Base-by-base conservation (phyloP, 2,888 invertebrate species). In the Cataglyphis livida region DNA sequence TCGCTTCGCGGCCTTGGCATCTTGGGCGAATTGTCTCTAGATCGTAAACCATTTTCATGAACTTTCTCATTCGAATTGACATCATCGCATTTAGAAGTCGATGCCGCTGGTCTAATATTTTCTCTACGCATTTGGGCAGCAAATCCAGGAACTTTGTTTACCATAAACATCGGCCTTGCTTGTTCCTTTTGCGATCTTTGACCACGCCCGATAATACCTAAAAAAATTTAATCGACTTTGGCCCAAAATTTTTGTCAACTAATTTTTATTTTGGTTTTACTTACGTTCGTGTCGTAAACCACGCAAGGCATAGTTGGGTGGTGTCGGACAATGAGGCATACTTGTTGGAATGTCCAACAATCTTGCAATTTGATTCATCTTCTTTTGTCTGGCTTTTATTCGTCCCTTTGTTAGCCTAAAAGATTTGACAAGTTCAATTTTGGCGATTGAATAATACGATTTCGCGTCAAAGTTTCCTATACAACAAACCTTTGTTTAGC, bases 341-440 rank as follows among this genome's bases (percentile, higher is more conserved):
- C 90, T 94, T 2, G 93, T 94, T 0, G 97, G 97, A 88, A 98
- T 97, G 93, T 99, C 99, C 28, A 99, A 95, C 12, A 99, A 95
- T 51, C 97, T 97, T 0, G 98, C 99, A 81, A 99, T 99, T 95
- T 98, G 98, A 92, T 98, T 98, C 97, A 99, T 98, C 95, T 99
- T 99, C 95, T 98, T 98, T 93, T 99, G 99, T 0, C 99, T 96
- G 0, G 99, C 98, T 95, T 98, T 99, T 92, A 98, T 97, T 51
- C 98, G 96, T 41, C 99, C 99, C 96, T 98, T 94, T 18, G 94
- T 94, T 84, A 94, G 90, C 85, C 94, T 94, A 65, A 25, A 76
- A 76, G 41, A 18, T 54, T 57, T 78, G 54, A 32, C 9, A 54
- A 41, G 3, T 59, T 62, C 9, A 64, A 62, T 51, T 62, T 51